Evolutionary conservation across 2,888 invertebrate genomes (phyloP), one percentile per base, ranked within the genome.

Genomic region (Mythimna pallens): DNA sequence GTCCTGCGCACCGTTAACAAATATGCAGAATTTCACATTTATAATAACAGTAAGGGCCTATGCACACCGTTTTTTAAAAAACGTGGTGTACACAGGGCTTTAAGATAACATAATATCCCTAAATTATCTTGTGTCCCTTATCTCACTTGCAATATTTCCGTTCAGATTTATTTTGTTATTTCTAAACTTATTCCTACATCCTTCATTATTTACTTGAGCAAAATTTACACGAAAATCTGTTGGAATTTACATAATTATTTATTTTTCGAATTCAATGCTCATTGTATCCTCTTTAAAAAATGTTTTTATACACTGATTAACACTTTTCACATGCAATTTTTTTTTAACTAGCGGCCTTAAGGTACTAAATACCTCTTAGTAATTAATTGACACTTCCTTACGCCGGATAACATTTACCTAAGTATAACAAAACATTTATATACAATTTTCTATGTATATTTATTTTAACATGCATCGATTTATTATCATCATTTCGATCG

Each of bases 331-430:
- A 7, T 59, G 2, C 36, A n/a, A 2, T 59, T 3, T 40, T 54
- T 40, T 30, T 74, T 25, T 43, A 54, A 36, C 55, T 65, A 72
- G 50, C 54, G 40, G 40, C 12, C 22, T 59, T 17, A 12, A 20
- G 8, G n/a, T 14, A n/a, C 34, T 62, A 22, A 14, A 14, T 20
- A 17, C 7, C 17, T 52, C 3, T 4, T 66, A 22, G 10, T 61
- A 55, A 74, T 54, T 81, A 78, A 78, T 78, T 78, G 82, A 81
- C 77, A 50, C 12, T 52, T 30, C 1, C 17, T 64, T 78, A 36
- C 9, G 0, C 8, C 12, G 7, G 40, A 22, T 30, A 36, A 47
- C 7, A 25, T 78, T 78, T 57, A 62, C 7, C 54, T 70, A 70
- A 61, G 25, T 70, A 58, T 52, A 58, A 2, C 6, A 59, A 78